Percentiles rank a stretch among this genome's conserved stretches.
Evolutionary conservation across 2,113 vertebrate species (phyloP).

Genomic region (Cricetomys ansorgei): DNA sequence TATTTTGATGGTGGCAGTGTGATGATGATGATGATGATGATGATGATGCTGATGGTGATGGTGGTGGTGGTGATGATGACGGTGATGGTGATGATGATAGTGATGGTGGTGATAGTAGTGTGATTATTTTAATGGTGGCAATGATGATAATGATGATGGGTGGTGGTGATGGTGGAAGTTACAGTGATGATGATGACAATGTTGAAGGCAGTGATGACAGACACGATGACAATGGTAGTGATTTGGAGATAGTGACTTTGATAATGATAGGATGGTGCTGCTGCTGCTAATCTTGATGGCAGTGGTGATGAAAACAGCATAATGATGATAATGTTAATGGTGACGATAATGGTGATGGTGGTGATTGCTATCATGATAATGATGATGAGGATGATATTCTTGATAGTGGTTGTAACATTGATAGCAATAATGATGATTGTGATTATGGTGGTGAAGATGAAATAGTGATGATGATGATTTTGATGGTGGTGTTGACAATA

Average conservation of each 20-base stretch:
- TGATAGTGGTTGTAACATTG: background rate
- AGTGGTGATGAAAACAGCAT: accelerated
- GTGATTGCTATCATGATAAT: background rate
- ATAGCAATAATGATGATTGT: too few species aligned
- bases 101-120: background rate
- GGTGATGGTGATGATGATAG: background rate
- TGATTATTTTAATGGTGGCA: background rate
- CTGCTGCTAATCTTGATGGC: background rate
- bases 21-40: too few species aligned
- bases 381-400: background rate
- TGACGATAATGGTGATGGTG: background rate
- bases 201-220: background rate
- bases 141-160: too few species aligned
- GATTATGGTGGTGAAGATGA: background rate
- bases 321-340: accelerated
- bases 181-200: background rate
- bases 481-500: background rate
- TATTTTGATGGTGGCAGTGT: background rate
- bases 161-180: background rate
- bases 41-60: background rate
- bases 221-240: background rate
- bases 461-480: background rate
- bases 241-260: background rate
- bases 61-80: accelerated
- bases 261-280: background rate